phyloP scores from a whole-genome alignment of 2,113 vertebrate species.

The Murina feae region DNA sequence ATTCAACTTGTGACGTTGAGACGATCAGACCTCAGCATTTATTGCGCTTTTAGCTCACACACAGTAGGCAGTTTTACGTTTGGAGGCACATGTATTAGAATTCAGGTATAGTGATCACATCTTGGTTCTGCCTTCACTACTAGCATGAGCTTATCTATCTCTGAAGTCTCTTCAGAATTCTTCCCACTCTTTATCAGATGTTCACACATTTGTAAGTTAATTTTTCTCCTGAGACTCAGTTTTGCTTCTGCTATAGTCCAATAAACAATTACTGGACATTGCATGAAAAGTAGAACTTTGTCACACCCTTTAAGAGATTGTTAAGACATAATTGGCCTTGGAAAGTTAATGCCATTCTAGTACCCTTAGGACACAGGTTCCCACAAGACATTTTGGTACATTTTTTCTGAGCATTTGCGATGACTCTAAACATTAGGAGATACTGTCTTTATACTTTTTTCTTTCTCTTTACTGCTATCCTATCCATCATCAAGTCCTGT shows the following conservation, averaged over 20 bases:
- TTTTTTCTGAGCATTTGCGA: background rate
- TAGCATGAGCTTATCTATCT: background rate
- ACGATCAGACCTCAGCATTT: background rate
- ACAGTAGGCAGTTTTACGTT: background rate
- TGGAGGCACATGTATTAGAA: background rate
- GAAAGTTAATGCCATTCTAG: background rate
- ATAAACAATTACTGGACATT: background rate
- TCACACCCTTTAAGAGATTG: slow-evolving; percentile 15
- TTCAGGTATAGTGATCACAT: background rate
- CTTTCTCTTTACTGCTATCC: background rate
- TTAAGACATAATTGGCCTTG: background rate
- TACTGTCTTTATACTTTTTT: background rate
- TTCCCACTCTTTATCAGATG: background rate
- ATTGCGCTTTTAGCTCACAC: background rate
- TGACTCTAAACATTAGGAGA: background rate
- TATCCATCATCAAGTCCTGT: background rate
- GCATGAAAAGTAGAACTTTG: background rate
- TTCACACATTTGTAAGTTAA: background rate
- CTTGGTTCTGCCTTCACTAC: background rate
- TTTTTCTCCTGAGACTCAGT: background rate
- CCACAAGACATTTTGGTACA: background rate
- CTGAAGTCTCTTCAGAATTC: background rate
- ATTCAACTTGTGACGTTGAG: background rate
- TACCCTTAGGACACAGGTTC: background rate
- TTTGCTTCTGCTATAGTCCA: background rate